Percentiles rank a stretch among this genome's conserved stretches.
phyloP scores from a whole-genome alignment of 2,888 invertebrate genomes.

The Heliconius ismenius region DNA sequence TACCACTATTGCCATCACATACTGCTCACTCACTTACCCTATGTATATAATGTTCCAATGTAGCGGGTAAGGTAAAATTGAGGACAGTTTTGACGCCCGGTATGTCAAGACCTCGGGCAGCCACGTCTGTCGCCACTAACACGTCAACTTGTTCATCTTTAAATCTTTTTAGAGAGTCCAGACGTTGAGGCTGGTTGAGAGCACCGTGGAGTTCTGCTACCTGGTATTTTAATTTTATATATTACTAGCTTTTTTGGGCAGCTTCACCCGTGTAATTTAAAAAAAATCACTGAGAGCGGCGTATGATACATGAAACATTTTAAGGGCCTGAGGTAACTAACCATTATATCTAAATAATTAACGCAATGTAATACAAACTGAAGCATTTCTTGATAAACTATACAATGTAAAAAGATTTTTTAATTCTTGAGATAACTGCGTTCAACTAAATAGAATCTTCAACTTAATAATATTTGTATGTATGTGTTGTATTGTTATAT shows the following conservation, averaged over 20 bases:
- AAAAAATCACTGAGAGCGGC: neutral
- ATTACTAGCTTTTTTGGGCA: neutral
- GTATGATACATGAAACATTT: too few relatives aligned
- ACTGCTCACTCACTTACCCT: constrained; percentile 44
- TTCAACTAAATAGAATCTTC: too few relatives aligned
- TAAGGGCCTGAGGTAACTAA: too few relatives aligned
- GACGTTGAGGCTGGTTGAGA: constrained; percentile 95
- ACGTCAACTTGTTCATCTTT: constrained; percentile 92
- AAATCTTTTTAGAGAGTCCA: constrained; percentile 94
- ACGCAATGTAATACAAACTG: too few relatives aligned
- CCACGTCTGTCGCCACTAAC: constrained; percentile 97
- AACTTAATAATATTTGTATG: too few relatives aligned
- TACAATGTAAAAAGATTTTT: too few relatives aligned
- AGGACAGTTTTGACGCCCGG: constrained; percentile 98
- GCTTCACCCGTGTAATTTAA: neutral
- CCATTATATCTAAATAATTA: too few relatives aligned
- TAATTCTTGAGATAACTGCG: too few relatives aligned
- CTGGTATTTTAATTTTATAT: constrained; percentile 44
- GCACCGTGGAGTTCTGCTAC: constrained; percentile 97
- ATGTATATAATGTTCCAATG: constrained; percentile 98
- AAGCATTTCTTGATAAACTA: too few relatives aligned
- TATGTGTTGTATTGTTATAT: too few relatives aligned
- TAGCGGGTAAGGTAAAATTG: constrained; percentile 97
- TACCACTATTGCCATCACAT: too few relatives aligned
- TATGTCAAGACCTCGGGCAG: constrained; percentile 97